These are phyloP conservation scores for Cosmopolites sordidus DNA, from an alignment of 2,888 invertebrate genomes.

Conservation along the genomic window DNA sequence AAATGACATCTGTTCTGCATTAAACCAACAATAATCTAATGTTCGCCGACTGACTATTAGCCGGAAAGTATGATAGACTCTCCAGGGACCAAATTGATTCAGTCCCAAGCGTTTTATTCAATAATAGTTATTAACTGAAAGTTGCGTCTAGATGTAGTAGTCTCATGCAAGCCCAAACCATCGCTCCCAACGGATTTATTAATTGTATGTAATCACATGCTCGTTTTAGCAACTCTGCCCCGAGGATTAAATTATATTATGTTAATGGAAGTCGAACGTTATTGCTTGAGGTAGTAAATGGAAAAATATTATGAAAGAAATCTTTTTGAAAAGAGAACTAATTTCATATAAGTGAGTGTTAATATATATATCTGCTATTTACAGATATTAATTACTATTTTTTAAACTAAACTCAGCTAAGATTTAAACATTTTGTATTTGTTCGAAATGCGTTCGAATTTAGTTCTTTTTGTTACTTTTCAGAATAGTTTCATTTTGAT, in stretches of 20 bases:
- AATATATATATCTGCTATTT: too few relatives aligned
- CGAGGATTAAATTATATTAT: slow-evolving; percentile 5
- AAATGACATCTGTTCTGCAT: too few relatives aligned
- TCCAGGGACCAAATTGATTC: slow-evolving; percentile 40
- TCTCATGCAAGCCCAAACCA: slow-evolving; percentile 17
- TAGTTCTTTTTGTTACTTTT: too few relatives aligned
- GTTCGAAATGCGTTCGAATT: too few relatives aligned
- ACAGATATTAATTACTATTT: too few relatives aligned
- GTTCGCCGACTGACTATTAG: slow-evolving; percentile 10
- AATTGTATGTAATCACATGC: slow-evolving; percentile 9
- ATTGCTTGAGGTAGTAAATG: too few relatives aligned
- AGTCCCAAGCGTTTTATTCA: slow-evolving; percentile 40
- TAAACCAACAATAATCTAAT: slow-evolving; percentile 11
- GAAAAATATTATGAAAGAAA: too few relatives aligned
- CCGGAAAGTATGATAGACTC: slow-evolving; percentile 14
- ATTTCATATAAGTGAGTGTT: too few relatives aligned
- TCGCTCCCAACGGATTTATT: slow-evolving; percentile 10
- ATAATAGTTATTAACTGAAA: slow-evolving; percentile 39
- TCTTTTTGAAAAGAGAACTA: too few relatives aligned
- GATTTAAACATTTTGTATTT: too few relatives aligned
- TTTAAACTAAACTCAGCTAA: too few relatives aligned
- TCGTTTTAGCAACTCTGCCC: slow-evolving; percentile 4
- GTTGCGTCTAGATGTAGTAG: slow-evolving; percentile 21
- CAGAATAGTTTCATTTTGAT: too few relatives aligned
- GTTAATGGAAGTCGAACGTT: background rate